Base-by-base conservation (phyloP, 2,797 vertebrate species). In the Chelon auratus region DNA sequence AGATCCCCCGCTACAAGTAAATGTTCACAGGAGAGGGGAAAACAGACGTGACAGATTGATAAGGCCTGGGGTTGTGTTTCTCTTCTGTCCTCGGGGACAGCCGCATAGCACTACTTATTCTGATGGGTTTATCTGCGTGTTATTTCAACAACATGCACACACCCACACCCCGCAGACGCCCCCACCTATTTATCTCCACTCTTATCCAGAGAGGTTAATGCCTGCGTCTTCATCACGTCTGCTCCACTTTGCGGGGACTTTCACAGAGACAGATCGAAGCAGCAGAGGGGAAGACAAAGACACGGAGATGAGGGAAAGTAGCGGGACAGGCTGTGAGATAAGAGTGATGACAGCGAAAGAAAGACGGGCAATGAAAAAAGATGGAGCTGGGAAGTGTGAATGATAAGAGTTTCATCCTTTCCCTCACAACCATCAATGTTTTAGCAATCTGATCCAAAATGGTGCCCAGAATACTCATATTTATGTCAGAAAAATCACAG, bases 161-260 rank as follows among this genome's bases (percentile, higher is more conserved):
- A 53, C 37, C 52, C 52, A 71, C 52, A 76, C 47, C 43, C 24
- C 37, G 42, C 73, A 58, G 51, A 65, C 64, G 62, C 75, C 66
- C 65, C 74, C 42, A 59, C 50, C 65, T 70, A 80, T 84, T 86
- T 76, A 84, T 83, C 82, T 79, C 62, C 40, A 64, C 67, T 74
- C 61, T 82, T 80, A 80, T 85, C 82, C 57, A 58, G 72, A 45
- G 68, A 83, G 65, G 69, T 77, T 82, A 82, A 89, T 77, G 77
- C 70, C 68, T 72, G 66, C 74, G 72, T 80, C 81, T 85, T 80
- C 68, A 86, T 86, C 72, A 80, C 82, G 85, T 68, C 74, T 50
- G 58, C 60, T 30, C 43, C 66, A 54, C 59, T 78, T 75, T 55
- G 53, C 59, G 42, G 58, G 52, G 39, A 68, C 55, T 72, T 36